These are phyloP conservation scores for Python bivittatus DNA, from an alignment of 2,113 vertebrate genomes.

Conservation along the genomic window DNA sequence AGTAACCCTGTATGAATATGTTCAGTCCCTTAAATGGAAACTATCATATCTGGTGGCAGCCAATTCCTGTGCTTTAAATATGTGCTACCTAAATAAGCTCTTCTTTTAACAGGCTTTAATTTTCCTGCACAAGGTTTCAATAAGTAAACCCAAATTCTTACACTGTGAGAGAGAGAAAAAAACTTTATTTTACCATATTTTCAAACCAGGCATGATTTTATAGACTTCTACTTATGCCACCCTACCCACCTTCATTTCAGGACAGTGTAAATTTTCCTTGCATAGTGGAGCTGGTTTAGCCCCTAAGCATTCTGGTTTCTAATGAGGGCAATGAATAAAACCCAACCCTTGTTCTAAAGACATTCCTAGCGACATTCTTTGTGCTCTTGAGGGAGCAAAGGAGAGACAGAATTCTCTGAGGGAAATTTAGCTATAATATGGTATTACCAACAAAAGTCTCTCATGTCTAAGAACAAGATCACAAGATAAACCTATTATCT, in stretches of 20 bases:
- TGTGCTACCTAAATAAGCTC: no score
- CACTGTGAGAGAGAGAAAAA: no score
- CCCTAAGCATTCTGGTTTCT: not conserved
- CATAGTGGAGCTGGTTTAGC: not conserved
- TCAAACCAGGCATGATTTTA: not conserved
- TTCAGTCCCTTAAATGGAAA: no score
- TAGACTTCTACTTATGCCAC: not conserved
- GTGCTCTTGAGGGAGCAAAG: not conserved
- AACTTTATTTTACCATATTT: no score
- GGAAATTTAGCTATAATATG: constrained; percentile 1
- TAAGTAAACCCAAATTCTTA: no score
- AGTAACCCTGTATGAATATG: no score
- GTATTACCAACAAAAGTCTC: constrained; percentile 13
- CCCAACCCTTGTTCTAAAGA: constrained; percentile 2
- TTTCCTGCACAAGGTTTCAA: no score
- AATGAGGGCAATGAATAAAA: not conserved
- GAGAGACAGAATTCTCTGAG: not conserved
- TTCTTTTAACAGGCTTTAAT: no score
- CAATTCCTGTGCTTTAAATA: no score
- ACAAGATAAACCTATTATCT: constrained; percentile 18
- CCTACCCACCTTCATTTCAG: no score
- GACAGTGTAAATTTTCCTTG: not conserved
- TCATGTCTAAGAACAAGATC: constrained; percentile 20
- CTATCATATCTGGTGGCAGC: no score
- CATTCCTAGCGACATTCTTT: constrained; percentile 19